A percentile compares a stretch with the other conserved stretches of the same genome.
Evolutionary conservation across 2,888 invertebrate species (phyloP).

Genomic region (Apoderus coryli): DNA sequence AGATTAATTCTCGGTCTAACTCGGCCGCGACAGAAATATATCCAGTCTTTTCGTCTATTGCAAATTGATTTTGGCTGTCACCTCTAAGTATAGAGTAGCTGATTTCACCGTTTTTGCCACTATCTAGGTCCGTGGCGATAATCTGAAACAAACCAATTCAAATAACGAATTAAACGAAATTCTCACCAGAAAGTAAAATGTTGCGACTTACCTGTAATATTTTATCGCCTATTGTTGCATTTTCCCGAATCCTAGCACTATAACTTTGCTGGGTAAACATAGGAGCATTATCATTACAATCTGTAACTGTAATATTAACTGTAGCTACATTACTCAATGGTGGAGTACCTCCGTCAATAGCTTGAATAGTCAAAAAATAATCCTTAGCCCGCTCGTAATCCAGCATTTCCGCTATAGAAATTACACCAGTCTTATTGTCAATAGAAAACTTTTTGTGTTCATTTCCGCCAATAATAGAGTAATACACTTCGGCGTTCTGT

Average conservation of each 20-base stretch:
- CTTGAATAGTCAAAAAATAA: constrained; percentile 80
- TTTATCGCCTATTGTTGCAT: constrained; percentile 54
- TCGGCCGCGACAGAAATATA: constrained; percentile 56
- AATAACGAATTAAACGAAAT: no score
- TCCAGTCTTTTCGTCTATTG: constrained; percentile 62
- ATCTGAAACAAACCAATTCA: constrained; percentile 33
- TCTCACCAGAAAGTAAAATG: no score
- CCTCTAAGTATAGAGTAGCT: constrained; percentile 64
- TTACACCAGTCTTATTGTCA: constrained; percentile 53
- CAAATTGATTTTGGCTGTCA: constrained; percentile 62
- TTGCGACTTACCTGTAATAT: constrained; percentile 66
- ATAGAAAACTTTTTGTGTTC: constrained; percentile 75
- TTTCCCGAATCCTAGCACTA: constrained; percentile 63
- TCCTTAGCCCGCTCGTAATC: constrained; percentile 79
- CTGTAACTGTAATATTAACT: constrained; percentile 70
- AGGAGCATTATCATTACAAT: constrained; percentile 81
- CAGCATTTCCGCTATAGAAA: constrained; percentile 61
- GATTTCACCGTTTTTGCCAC: constrained; percentile 64
- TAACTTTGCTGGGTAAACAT: constrained; percentile 65
- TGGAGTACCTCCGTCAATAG: constrained; percentile 77
- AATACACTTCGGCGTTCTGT: constrained; percentile 82
- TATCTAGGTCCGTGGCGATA: constrained; percentile 73
- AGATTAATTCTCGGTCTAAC: constrained; percentile 71
- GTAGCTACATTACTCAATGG: constrained; percentile 80
- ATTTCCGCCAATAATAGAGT: constrained; percentile 77